Percentiles rank a stretch among this genome's conserved stretches.
Evolutionary conservation across 2,888 invertebrate genomes (phyloP).

Genomic region (Synergus laeviventris): DNA sequence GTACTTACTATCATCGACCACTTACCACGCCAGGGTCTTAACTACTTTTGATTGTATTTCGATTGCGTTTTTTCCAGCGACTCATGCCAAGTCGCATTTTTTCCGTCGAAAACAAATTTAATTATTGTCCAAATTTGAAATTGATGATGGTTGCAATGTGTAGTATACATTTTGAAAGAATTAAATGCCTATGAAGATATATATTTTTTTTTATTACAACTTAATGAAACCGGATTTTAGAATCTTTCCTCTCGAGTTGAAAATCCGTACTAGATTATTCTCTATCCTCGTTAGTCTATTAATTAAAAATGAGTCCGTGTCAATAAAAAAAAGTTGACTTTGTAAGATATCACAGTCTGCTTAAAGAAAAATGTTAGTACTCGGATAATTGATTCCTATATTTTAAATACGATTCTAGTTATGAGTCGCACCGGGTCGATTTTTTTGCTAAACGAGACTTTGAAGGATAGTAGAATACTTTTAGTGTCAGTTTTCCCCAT

Average conservation of each 20-base stretch:
- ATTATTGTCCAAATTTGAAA: not conserved
- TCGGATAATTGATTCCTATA: conserved; percentile 2
- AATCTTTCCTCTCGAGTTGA: conserved; percentile 22
- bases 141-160: not conserved
- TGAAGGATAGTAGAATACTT: conserved; percentile 9
- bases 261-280: not conserved
- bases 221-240: not conserved
- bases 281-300: not conserved
- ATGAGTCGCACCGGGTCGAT: not conserved
- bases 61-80: not conserved
- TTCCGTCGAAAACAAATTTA: not conserved
- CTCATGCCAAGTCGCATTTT: not conserved
- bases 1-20: conserved; percentile 13
- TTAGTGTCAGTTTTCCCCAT: not conserved
- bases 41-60: not conserved
- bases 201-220: not conserved
- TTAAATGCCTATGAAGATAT: conserved; percentile 1
- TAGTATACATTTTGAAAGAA: not conserved
- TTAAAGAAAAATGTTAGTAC: conserved; percentile 10
- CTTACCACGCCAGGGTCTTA: conserved; percentile 1
- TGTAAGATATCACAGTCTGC: conserved; percentile 12
- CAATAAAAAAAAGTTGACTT: conserved; percentile 6
- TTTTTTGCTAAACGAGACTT: not conserved
- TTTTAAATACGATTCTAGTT: not conserved
- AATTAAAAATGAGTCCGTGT: not conserved